These are phyloP conservation scores for Colinus virginianus DNA, from an alignment of 2,113 vertebrate species.

Conservation along the genomic window DNA sequence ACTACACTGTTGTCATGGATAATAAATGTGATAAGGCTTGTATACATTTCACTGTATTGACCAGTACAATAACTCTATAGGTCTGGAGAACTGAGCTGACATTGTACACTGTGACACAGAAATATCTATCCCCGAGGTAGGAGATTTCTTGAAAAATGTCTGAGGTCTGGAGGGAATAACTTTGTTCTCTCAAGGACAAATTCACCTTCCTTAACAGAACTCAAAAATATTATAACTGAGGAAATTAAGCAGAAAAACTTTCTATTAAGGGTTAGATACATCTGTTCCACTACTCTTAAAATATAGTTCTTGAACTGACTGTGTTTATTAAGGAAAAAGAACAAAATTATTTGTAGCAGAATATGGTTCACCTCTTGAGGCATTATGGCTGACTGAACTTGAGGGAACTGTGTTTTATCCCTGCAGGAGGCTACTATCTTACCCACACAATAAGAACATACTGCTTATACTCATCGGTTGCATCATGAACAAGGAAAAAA, in stretches of 20 bases:
- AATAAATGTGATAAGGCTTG: conserved; percentile 81
- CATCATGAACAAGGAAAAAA: neutral
- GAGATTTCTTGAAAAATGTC: neutral
- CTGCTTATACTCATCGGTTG: neutral
- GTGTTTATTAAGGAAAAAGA: neutral
- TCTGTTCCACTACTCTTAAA: neutral
- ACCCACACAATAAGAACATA: accelerated
- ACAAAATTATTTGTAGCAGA: neutral
- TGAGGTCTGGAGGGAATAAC: neutral
- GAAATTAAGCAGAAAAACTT: neutral
- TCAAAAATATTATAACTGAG: neutral
- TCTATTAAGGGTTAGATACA: neutral
- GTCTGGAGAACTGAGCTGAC: conserved; percentile 58
- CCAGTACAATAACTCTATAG: conserved; percentile 72
- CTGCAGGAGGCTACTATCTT: neutral
- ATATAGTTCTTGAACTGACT: neutral
- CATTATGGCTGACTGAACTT: neutral
- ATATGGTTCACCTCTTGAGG: neutral
- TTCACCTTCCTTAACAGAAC: neutral
- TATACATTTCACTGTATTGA: conserved; percentile 76
- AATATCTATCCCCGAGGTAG: neutral
- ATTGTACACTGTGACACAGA: conserved; percentile 35
- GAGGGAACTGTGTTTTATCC: neutral
- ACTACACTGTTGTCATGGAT: conserved; percentile 77
- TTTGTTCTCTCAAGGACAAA: neutral